These are phyloP conservation scores for Geococcyx californianus DNA, from an alignment of 2,113 vertebrate species.

Conservation along the genomic window DNA sequence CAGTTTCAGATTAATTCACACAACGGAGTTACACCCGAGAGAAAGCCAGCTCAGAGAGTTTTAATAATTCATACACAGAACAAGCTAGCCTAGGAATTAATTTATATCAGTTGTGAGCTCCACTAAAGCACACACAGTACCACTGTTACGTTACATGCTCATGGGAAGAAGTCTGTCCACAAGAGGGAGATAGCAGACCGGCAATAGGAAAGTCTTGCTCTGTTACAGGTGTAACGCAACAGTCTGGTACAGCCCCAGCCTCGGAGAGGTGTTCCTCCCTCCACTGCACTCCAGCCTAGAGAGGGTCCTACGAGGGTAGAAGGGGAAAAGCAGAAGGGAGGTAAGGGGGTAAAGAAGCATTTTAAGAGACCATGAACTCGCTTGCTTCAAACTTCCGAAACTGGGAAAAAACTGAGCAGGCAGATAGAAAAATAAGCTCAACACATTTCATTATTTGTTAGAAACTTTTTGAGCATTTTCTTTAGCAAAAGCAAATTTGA, in stretches of 20 bases:
- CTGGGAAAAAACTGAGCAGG: not conserved
- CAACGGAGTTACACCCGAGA: not conserved
- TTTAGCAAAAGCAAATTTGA: not conserved
- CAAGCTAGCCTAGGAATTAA: not conserved
- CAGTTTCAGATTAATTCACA: not conserved
- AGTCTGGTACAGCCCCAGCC: no score
- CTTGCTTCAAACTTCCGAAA: not conserved
- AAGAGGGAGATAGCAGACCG: slow-evolving; percentile 44
- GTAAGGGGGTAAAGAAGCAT: no score
- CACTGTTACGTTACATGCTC: no score
- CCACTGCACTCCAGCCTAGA: accelerated
- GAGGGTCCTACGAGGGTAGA: accelerated
- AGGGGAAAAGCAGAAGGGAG: not conserved
- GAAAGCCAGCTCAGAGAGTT: not conserved
- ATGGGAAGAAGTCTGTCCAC: not conserved
- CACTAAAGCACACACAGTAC: not conserved
- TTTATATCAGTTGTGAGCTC: not conserved
- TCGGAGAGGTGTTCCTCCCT: accelerated
- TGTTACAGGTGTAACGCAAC: accelerated
- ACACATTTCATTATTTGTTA: not conserved
- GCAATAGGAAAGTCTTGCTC: not conserved
- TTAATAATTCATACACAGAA: not conserved
- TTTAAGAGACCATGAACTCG: not conserved
- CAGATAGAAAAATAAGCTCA: not conserved
- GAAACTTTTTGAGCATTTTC: not conserved